Evolutionary conservation across 2,113 vertebrate species (phyloP).

Genomic region (Phaethon lepturus): DNA sequence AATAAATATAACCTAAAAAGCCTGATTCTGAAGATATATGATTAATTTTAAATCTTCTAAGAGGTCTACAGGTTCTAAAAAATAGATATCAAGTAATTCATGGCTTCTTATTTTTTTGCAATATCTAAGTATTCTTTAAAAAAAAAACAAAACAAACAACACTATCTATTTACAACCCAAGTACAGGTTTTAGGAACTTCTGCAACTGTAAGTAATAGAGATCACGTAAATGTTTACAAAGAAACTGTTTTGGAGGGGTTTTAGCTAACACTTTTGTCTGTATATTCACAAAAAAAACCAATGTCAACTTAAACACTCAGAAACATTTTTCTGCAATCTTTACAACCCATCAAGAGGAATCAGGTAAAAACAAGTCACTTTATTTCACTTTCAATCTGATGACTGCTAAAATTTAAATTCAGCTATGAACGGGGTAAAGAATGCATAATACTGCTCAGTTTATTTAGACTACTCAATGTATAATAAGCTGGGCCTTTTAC

Average conservation of each 20-base stretch:
- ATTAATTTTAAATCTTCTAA: background rate
- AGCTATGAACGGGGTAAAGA: background rate
- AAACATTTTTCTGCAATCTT: background rate
- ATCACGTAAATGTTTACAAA: background rate
- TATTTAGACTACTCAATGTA: background rate
- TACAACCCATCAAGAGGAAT: background rate
- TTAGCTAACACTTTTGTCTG: background rate
- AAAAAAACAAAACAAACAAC: background rate
- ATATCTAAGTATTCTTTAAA: background rate
- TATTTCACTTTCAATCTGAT: background rate
- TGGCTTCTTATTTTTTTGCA: background rate
- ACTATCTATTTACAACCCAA: background rate
- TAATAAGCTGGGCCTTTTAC: background rate
- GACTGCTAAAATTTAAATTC: background rate
- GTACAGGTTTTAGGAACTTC: background rate
- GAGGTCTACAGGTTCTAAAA: background rate
- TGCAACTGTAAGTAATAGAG: background rate
- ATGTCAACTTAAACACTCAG: background rate
- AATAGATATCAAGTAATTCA: background rate
- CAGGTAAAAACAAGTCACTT: background rate
- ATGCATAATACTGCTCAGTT: background rate
- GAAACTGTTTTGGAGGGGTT: background rate
- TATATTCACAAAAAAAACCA: background rate
- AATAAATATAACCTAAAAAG: background rate
- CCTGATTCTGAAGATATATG: background rate